These are phyloP conservation scores for Adelges cooleyi DNA, from an alignment of 1,140 invertebrate species.

Conservation along the genomic window DNA sequence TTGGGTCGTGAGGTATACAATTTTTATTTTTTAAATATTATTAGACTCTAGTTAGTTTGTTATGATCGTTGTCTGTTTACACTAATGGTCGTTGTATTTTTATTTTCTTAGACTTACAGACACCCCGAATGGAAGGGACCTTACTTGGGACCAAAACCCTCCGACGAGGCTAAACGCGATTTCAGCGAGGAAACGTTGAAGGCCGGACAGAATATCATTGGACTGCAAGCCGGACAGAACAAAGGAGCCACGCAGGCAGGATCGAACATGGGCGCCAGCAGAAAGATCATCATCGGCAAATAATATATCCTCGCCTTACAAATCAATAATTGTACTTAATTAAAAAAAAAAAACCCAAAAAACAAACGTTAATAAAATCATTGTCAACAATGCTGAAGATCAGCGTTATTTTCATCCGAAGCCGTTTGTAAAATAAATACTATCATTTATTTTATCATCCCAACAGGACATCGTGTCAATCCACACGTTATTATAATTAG, in stretches of 20 bases:
- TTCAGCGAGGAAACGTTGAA: conserved; percentile 78
- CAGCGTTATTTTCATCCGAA: no score
- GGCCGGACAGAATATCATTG: conserved; percentile 74
- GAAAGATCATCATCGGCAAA: conserved; percentile 73
- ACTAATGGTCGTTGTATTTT: background rate
- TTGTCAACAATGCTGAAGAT: no score
- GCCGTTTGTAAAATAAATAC: no score
- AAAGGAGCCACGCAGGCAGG: conserved; percentile 80
- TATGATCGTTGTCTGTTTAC: background rate
- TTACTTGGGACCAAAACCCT: conserved; percentile 66
- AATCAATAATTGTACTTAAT: no score
- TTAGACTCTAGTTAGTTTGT: background rate
- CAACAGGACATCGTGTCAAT: no score
- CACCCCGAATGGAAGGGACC: conserved; percentile 81
- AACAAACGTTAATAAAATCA: no score
- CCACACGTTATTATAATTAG: no score
- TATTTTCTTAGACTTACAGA: conserved; percentile 56
- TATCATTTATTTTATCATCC: no score
- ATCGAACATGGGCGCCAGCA: conserved; percentile 76
- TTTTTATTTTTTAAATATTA: background rate
- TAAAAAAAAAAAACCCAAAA: no score
- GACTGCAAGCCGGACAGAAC: conserved; percentile 84
- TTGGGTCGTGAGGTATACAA: conserved; percentile 69
- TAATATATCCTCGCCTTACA: conserved; percentile 39
- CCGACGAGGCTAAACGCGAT: conserved; percentile 76